phyloP scores from a whole-genome alignment of 1,140 invertebrate species.

The Venturia canescens region DNA sequence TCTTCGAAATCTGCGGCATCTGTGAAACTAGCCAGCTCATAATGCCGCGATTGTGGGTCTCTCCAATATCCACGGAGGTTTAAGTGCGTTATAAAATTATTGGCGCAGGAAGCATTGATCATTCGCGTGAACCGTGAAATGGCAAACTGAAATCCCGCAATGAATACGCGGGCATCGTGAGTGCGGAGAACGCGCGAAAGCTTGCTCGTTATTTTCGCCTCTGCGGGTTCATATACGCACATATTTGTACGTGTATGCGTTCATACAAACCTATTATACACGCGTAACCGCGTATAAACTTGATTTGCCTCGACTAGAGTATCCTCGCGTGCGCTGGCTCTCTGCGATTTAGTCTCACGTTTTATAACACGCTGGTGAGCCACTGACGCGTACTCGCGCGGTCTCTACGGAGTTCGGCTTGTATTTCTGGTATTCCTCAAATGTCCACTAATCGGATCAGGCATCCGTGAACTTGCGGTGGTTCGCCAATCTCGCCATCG shows the following conservation, averaged over 20 bases:
- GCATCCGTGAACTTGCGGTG: conserved; percentile 11
- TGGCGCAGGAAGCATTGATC: neutral
- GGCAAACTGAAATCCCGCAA: neutral
- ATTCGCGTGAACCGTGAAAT: neutral
- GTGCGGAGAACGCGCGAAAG: neutral
- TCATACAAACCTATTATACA: neutral
- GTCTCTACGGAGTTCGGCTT: neutral
- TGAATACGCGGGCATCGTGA: neutral
- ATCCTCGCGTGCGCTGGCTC: neutral
- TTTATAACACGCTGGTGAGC: conserved; percentile 27
- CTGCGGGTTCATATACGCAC: neutral
- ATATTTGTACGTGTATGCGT: neutral
- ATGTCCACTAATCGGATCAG: conserved; percentile 10
- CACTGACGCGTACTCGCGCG: conserved; percentile 27
- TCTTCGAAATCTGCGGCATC: too few relatives aligned
- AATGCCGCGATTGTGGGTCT: too few relatives aligned
- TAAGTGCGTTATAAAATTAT: neutral
- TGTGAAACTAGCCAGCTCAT: too few relatives aligned
- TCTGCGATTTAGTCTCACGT: neutral
- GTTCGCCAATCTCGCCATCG: neutral
- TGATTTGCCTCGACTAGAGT: neutral
- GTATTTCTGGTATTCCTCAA: neutral
- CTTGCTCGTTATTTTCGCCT: neutral
- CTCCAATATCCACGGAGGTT: too few relatives aligned
- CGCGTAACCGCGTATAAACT: conserved; percentile 2